Evolutionary conservation across 2,888 invertebrate genomes (phyloP).

Genomic region (Cyclophora punctaria): DNA sequence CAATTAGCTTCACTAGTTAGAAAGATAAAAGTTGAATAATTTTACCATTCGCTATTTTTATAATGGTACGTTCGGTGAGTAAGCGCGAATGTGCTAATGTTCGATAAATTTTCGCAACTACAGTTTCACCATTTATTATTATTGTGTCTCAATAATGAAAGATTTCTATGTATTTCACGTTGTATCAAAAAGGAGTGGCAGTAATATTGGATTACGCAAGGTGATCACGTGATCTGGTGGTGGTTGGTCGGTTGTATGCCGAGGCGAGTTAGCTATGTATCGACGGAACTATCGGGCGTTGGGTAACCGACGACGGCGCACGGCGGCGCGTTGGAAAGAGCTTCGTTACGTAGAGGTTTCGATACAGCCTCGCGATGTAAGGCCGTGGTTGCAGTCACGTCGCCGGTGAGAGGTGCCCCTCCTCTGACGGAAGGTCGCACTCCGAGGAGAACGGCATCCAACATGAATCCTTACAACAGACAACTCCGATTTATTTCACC

Average conservation of each 20-base stretch:
- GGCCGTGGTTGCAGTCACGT: constrained; percentile 74
- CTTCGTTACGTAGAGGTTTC: constrained; percentile 72
- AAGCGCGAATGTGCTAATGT: constrained; percentile 20
- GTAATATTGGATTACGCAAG: constrained; percentile 62
- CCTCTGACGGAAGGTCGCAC: constrained; percentile 69
- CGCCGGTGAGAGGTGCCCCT: constrained; percentile 71
- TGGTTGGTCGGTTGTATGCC: constrained; percentile 48
- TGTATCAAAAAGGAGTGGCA: constrained; percentile 57
- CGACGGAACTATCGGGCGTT: constrained; percentile 67
- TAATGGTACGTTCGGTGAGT: no score
- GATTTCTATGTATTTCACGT: constrained; percentile 61
- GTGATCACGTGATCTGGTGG: constrained; percentile 61
- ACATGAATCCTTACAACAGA: constrained; percentile 62
- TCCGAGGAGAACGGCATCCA: constrained; percentile 66
- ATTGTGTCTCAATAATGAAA: constrained; percentile 52
- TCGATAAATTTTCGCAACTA: constrained; percentile 39
- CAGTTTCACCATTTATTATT: constrained; percentile 42
- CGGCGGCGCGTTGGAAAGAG: constrained; percentile 53
- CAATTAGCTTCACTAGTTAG: constrained; percentile 12
- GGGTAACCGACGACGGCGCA: constrained; percentile 44
- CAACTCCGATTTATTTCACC: constrained; percentile 33
- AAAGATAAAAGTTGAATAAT: not conserved
- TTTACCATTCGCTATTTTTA: no score
- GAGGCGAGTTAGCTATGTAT: constrained; percentile 56
- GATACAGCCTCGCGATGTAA: constrained; percentile 73